A percentile compares a stretch with the other conserved stretches of the same genome.
Evolutionary conservation across 2,113 vertebrate genomes (phyloP).

Genomic region (Syngnathus floridae): DNA sequence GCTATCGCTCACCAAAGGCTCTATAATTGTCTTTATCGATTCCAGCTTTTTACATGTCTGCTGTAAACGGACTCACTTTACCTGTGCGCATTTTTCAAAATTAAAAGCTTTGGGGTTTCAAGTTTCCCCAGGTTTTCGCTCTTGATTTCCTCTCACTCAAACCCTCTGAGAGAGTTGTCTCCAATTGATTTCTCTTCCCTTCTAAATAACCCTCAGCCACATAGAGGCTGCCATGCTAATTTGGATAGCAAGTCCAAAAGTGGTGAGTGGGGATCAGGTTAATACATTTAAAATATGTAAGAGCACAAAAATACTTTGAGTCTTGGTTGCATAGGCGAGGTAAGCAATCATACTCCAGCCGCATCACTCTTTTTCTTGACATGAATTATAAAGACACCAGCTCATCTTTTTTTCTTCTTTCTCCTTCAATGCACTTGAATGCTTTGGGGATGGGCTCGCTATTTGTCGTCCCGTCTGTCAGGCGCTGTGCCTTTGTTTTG

Average conservation of each 20-base stretch:
- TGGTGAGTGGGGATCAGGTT: slow-evolving; percentile 52
- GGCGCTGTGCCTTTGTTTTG: slow-evolving; percentile 24
- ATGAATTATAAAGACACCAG: slow-evolving; percentile 56
- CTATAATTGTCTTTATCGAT: slow-evolving; percentile 71
- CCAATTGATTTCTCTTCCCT: slow-evolving; percentile 42
- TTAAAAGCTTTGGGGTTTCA: slow-evolving; percentile 49
- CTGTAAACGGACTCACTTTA: slow-evolving; percentile 62
- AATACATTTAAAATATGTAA: slow-evolving; percentile 35
- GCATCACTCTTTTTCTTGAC: slow-evolving; percentile 31
- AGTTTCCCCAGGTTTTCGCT: slow-evolving; percentile 35
- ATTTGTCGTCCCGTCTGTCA: slow-evolving; percentile 42
- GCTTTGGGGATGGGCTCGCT: slow-evolving; percentile 27
- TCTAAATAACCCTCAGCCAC: slow-evolving; percentile 46
- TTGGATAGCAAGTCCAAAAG: slow-evolving; percentile 40
- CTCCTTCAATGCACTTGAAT: slow-evolving; percentile 31
- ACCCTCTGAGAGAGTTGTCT: slow-evolving; percentile 21
- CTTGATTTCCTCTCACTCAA: slow-evolving; percentile 19
- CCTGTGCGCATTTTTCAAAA: slow-evolving; percentile 65
- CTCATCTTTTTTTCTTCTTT: slow-evolving; percentile 14
- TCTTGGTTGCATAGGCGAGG: slow-evolving; percentile 42
- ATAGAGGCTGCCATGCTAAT: slow-evolving; percentile 38
- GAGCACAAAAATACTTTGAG: background rate
- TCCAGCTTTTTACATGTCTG: slow-evolving; percentile 45
- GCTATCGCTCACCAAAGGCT: slow-evolving; percentile 45
- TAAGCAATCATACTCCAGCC: slow-evolving; percentile 51